Percentiles rank a stretch among this genome's conserved stretches.
phyloP scores from a whole-genome alignment of 1,140 invertebrate genomes.

The Andrena cerasifolii region DNA sequence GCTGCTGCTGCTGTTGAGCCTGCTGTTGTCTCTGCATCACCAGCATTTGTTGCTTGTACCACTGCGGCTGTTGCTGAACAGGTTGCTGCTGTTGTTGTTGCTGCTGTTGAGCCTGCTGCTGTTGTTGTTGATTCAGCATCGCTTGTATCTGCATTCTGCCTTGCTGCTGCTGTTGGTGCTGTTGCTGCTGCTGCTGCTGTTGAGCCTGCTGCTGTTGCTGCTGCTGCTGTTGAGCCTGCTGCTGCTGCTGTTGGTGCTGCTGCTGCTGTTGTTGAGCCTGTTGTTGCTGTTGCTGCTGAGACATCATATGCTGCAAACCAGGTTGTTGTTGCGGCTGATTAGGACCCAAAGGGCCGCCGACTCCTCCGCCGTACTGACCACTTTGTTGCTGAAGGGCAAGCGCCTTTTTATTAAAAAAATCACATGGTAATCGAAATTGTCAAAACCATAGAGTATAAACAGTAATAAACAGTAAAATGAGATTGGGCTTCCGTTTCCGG shows the following conservation, averaged over 20 bases:
- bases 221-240: slow-evolving; percentile 81
- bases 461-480: slow-evolving; percentile 1
- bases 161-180: slow-evolving; percentile 79
- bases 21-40: slow-evolving; percentile 82
- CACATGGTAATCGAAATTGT: slow-evolving; percentile 41
- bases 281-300: slow-evolving; percentile 82
- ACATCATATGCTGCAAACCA: slow-evolving; percentile 81
- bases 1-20: slow-evolving; percentile 80
- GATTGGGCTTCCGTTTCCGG: no score
- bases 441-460: slow-evolving; percentile 15
- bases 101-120: slow-evolving; percentile 81
- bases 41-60: slow-evolving; percentile 84
- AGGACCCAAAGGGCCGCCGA: slow-evolving; percentile 74
- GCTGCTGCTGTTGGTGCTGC: slow-evolving; percentile 79
- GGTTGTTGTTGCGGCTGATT: slow-evolving; percentile 83
- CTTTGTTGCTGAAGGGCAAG: slow-evolving; percentile 76
- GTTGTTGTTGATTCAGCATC: slow-evolving; percentile 76
- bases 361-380: slow-evolving; percentile 74
- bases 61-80: slow-evolving; percentile 82
- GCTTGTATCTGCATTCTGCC: slow-evolving; percentile 80
- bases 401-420: slow-evolving; percentile 68
- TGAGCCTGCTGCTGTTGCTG: slow-evolving; percentile 81
- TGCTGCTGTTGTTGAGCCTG: slow-evolving; percentile 81
- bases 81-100: slow-evolving; percentile 80
- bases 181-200: slow-evolving; percentile 79